A percentile compares a stretch with the other conserved stretches of the same genome.
phyloP scores from a whole-genome alignment of 2,888 invertebrate genomes.

The Agrotis clavis region DNA sequence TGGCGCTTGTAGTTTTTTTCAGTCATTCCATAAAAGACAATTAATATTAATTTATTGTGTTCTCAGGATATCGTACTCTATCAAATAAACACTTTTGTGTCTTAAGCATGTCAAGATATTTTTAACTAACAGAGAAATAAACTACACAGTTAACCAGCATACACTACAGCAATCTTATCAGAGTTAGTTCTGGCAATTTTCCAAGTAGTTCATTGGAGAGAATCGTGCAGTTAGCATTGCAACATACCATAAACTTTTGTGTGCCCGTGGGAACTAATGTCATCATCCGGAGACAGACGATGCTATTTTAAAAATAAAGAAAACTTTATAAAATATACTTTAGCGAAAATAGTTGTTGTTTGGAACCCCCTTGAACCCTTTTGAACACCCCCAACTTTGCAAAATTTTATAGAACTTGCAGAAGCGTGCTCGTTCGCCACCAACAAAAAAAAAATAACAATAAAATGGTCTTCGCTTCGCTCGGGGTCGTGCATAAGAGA shows the following conservation, averaged over 20 bases:
- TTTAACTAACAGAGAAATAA: conserved; percentile 5
- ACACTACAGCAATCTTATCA: conserved; percentile 23
- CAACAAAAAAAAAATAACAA: too few relatives aligned
- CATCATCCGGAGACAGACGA: conserved; percentile 1
- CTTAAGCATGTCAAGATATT: too few relatives aligned
- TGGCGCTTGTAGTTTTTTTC: too few relatives aligned
- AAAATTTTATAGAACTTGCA: too few relatives aligned
- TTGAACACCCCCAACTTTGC: too few relatives aligned
- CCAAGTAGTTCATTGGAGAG: conserved; percentile 36
- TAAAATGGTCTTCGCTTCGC: too few relatives aligned
- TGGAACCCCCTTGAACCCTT: too few relatives aligned
- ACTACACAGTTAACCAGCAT: conserved; percentile 6
- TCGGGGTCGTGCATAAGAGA: too few relatives aligned
- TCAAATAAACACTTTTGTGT: too few relatives aligned
- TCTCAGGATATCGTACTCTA: too few relatives aligned
- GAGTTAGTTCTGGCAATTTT: conserved; percentile 29
- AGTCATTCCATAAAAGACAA: neutral
- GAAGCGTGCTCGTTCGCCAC: too few relatives aligned
- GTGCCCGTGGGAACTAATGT: neutral
- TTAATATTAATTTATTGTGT: neutral
- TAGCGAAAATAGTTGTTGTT: neutral
- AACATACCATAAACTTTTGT: conserved; percentile 30
- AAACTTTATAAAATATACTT: neutral
- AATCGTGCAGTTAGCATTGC: conserved; percentile 17
- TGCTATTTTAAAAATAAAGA: neutral